Base-by-base conservation (phyloP, 1,140 invertebrate species). In the Drosophila ananassae region DNA sequence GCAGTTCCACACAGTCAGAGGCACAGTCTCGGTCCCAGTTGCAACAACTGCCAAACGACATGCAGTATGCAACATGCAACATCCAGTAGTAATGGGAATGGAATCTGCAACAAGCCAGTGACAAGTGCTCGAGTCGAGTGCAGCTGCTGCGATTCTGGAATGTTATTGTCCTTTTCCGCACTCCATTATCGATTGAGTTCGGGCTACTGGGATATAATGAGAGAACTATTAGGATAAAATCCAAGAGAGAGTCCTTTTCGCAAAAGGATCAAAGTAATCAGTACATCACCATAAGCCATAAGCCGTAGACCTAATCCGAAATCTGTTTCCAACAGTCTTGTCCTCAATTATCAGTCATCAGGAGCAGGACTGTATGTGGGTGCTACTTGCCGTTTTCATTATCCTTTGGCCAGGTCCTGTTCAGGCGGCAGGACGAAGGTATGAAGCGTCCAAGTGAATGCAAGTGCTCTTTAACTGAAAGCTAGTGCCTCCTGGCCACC, bases 71-170 rank as follows among this genome's bases (percentile, higher is more conserved):
- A 55, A 10, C 17, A 47, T 47, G 2, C 13, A 24, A 21, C 17
- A 47, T 55, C 37, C 52, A 47, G 25, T 52, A 68, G 53, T 51
- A 71, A 68, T 72, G 22, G 68, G 47, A 69, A 22, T 47, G 21
- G 46, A 44, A 12, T 37, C 34, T 4, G 10, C 62, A 24, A 66
- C 57, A 66, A 17, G 13, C 13, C 34, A 24, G n/a, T 51, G 46
- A 55, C 68, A 58, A 73, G 63, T 28, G 22, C 60, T 53, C 60
- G 34, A 64, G 59, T 67, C 47, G 34, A 52, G 34, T 64, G 60
- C 63, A 67, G 60, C 63, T 67, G 63, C 63, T 64, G 60, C 63
- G 63, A 52, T 53, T 67, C 34, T 25, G 28, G 37, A 48, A 53
- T 64, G 30, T 67, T 41, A 39, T 46, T 39, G 34, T 48, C 46